Conservation (phyloP, 2,888 invertebrate genomes). For the Hypomecis atomaria region DNA sequence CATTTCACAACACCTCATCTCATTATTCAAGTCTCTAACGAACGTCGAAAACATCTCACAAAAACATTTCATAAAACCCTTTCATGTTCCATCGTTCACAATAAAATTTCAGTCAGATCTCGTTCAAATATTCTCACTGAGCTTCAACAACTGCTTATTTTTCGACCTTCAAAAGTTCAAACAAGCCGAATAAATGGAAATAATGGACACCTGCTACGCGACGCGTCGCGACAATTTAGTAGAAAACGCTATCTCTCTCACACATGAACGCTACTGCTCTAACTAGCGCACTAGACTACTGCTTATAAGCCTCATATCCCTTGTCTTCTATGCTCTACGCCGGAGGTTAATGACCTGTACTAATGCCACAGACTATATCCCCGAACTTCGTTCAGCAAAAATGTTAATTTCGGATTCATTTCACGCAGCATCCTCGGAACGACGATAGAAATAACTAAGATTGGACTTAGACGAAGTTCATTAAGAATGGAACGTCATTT, state of each 20-base stretch:
- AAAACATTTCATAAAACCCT: conserved; percentile 15
- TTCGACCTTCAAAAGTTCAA: conserved; percentile 82
- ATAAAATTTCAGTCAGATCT: conserved; percentile 26
- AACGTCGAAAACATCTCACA: conserved; percentile 4
- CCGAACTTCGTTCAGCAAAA: conserved; percentile 50
- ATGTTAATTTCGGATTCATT: conserved; percentile 61
- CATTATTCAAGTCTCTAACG: conserved; percentile 11
- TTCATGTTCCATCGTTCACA: conserved; percentile 16
- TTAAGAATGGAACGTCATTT: conserved; percentile 58
- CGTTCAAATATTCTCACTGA: conserved; percentile 18
- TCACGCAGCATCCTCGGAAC: conserved; percentile 54
- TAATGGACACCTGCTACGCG: conserved; percentile 78
- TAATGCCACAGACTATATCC: conserved; percentile 52
- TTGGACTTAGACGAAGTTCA: conserved; percentile 58
- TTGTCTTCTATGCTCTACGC: conserved; percentile 44
- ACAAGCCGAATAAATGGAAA: conserved; percentile 68
- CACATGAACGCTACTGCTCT: conserved; percentile 35
- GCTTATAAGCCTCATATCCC: conserved; percentile 33
- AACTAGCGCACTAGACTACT: conserved; percentile 24
- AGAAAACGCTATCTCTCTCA: conserved; percentile 53
- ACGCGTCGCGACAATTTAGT: conserved; percentile 73
- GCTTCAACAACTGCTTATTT: conserved; percentile 59
- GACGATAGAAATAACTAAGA: conserved; percentile 58
- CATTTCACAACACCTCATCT: conserved; percentile 6
- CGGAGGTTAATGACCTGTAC: conserved; percentile 78